These are phyloP conservation scores for Acronicta leporina DNA, from an alignment of 2,888 invertebrate species.

Conservation along the genomic window DNA sequence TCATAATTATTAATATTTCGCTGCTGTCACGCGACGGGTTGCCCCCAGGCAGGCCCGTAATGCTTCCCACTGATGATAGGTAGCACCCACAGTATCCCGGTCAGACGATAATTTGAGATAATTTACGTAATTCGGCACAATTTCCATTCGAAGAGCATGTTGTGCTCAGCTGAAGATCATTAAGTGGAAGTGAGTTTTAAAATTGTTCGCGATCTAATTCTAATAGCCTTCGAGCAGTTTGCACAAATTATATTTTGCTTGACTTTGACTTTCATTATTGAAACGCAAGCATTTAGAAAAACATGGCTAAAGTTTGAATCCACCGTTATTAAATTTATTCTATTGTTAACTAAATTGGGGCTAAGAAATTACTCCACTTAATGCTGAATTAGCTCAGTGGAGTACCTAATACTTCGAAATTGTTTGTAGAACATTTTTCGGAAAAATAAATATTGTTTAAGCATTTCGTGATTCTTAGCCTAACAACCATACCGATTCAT, in stretches of 20 bases:
- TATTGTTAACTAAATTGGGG: constrained; percentile 17
- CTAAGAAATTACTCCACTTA: neutral
- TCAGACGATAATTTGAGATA: constrained; percentile 84
- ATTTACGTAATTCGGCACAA: constrained; percentile 85
- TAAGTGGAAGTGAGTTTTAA: constrained; percentile 70
- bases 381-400: neutral
- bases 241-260: constrained; percentile 50
- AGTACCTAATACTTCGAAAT: no score
- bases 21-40: constrained; percentile 79
- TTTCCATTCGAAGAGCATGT: constrained; percentile 83
- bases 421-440: neutral
- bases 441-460: no score
- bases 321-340: constrained; percentile 23
- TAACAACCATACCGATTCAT: no score
- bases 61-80: constrained; percentile 74
- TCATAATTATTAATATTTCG: constrained; percentile 81
- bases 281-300: constrained; percentile 47
- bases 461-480: no score
- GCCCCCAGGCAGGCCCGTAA: constrained; percentile 70
- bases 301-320: constrained; percentile 37
- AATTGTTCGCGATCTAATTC: constrained; percentile 72
- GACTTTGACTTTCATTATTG: constrained; percentile 39
- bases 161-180: constrained; percentile 72
- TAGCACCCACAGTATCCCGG: constrained; percentile 74
- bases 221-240: constrained; percentile 68